Evolutionary conservation across 2,113 vertebrate species (phyloP).

Genomic region (Epinephelus lanceolatus): DNA sequence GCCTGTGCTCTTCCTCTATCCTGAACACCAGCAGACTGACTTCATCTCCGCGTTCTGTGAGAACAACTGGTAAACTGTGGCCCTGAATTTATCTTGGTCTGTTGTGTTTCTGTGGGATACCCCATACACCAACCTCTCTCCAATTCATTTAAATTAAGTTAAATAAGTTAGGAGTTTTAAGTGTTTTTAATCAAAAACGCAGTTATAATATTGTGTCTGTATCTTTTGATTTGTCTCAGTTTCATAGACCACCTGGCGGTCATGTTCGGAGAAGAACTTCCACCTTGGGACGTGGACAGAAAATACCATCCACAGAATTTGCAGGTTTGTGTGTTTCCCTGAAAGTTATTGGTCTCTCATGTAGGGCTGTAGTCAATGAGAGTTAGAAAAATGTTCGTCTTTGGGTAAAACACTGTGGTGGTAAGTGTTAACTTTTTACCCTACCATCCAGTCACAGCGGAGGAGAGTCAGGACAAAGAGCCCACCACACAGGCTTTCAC

Average conservation of each 20-base stretch:
- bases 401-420: too few relatives aligned
- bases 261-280: conserved; percentile 94
- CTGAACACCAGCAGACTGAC: conserved; percentile 93
- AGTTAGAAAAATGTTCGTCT: too few relatives aligned
- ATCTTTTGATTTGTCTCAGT: conserved; percentile 74
- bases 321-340: conserved; percentile 85
- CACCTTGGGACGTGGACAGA: conserved; percentile 92
- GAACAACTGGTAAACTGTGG: conserved; percentile 85
- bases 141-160: neutral
- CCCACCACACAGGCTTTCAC: too few relatives aligned
- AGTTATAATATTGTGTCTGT: neutral
- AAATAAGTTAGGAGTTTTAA: neutral
- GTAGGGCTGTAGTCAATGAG: too few relatives aligned
- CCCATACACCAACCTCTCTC: neutral
- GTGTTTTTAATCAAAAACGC: neutral
- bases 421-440: too few relatives aligned
- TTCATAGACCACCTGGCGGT: conserved; percentile 92
- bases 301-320: conserved; percentile 90
- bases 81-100: neutral
- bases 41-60: conserved; percentile 94
- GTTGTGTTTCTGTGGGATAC: neutral
- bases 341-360: neutral
- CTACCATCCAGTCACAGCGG: too few relatives aligned
- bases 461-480: too few relatives aligned
- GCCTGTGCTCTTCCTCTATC: conserved; percentile 96